These are phyloP conservation scores for Phortica okadai DNA, from an alignment of 2,888 invertebrate species.

Conservation along the genomic window DNA sequence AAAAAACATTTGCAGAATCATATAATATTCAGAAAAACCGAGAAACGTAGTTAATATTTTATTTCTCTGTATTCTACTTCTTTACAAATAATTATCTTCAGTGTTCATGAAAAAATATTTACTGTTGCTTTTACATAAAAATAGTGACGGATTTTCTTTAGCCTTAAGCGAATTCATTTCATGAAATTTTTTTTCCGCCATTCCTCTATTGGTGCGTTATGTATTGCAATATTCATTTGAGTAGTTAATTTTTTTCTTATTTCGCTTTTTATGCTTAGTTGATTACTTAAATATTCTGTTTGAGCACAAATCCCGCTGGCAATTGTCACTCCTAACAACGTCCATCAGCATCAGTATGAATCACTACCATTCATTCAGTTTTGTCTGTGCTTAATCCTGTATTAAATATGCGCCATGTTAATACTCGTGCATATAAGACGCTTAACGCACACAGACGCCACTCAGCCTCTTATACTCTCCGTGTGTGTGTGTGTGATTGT, in stretches of 20 bases:
- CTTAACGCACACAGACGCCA: slow-evolving; percentile 2
- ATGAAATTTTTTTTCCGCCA: background rate
- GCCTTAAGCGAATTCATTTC: background rate
- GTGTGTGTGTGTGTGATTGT: background rate
- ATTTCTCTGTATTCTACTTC: too few relatives aligned
- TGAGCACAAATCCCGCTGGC: slow-evolving; percentile 4
- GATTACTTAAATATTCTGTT: slow-evolving; percentile 22
- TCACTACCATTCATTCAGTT: background rate
- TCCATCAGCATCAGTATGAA: background rate
- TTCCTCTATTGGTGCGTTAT: slow-evolving; percentile 2
- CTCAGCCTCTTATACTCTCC: background rate
- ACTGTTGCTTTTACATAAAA: background rate
- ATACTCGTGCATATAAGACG: background rate
- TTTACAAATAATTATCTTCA: too few relatives aligned
- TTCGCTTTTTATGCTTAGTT: slow-evolving; percentile 7
- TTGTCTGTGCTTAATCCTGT: background rate
- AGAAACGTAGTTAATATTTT: too few relatives aligned
- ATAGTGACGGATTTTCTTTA: background rate
- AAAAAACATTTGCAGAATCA: too few relatives aligned
- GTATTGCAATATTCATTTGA: slow-evolving; percentile 7
- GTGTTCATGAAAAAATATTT: background rate
- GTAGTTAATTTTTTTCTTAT: slow-evolving; percentile 9
- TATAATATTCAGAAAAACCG: too few relatives aligned
- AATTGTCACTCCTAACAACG: background rate
- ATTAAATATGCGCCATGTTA: slow-evolving; percentile 13